Conservation (phyloP, 2,888 invertebrate genomes). For the Trissolcus brochymenae region DNA sequence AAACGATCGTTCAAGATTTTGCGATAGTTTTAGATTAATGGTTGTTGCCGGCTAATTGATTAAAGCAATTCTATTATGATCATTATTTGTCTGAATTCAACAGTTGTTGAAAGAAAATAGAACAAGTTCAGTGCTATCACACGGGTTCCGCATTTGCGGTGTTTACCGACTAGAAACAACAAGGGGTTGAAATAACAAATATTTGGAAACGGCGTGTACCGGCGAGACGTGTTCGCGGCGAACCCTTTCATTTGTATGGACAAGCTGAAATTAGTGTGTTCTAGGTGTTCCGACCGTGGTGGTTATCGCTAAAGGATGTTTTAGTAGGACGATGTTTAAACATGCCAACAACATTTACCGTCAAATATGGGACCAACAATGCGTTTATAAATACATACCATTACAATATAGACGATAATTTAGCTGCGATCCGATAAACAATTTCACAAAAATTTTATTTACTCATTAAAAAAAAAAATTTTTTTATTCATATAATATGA, state of each 20-base stretch:
- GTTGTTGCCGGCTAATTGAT: slow-evolving; percentile 6
- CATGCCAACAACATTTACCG: slow-evolving; percentile 54
- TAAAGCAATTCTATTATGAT: slow-evolving; percentile 16
- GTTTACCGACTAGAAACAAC: slow-evolving; percentile 56
- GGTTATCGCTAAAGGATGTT: slow-evolving; percentile 65
- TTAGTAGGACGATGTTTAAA: slow-evolving; percentile 62
- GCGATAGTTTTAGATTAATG: not conserved
- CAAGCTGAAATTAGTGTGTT: slow-evolving; percentile 73
- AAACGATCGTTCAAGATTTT: not conserved
- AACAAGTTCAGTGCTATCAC: slow-evolving; percentile 3
- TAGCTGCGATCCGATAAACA: slow-evolving; percentile 5
- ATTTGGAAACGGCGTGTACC: slow-evolving; percentile 68
- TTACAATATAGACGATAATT: no score
- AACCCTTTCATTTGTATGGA: slow-evolving; percentile 75
- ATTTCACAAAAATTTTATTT: no score
- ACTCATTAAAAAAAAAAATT: no score
- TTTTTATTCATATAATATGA: no score
- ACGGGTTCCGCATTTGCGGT: slow-evolving; percentile 21
- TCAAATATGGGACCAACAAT: slow-evolving; percentile 62
- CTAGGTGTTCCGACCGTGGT: slow-evolving; percentile 52
- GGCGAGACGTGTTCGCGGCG: slow-evolving; percentile 67
- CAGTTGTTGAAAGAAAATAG: slow-evolving; percentile 25
- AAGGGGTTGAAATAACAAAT: slow-evolving; percentile 72
- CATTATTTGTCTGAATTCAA: slow-evolving; percentile 15
- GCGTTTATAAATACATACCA: slow-evolving; percentile 64